A percentile compares a stretch with the other conserved stretches of the same genome.
Conservation (phyloP, 2,888 invertebrate species). For the Lycophotia porphyrea region DNA sequence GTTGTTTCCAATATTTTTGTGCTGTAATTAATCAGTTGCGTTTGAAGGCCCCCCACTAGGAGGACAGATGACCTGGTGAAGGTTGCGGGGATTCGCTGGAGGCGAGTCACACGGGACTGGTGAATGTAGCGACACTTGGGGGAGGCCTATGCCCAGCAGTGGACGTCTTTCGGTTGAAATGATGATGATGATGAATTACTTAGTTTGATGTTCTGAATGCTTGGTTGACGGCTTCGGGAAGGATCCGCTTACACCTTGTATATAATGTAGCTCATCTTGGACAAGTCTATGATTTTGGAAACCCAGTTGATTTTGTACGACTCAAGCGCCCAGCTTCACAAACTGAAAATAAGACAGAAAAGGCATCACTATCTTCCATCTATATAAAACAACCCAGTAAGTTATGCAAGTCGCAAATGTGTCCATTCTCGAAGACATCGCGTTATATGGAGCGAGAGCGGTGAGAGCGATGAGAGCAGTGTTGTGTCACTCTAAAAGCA, state of each 20-base stretch:
- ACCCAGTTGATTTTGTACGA: neutral
- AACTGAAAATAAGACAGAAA: neutral
- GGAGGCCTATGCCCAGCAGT: too few species aligned
- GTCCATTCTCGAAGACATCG: conserved; percentile 31
- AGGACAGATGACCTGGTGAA: too few species aligned
- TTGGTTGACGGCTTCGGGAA: neutral
- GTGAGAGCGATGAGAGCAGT: conserved; percentile 39
- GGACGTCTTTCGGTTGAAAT: too few species aligned
- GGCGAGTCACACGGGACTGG: too few species aligned
- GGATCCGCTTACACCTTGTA: neutral
- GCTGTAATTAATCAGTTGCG: too few species aligned
- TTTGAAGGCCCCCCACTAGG: too few species aligned
- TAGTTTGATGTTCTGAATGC: neutral
- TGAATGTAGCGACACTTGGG: too few species aligned
- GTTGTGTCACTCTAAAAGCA: conserved; percentile 56
- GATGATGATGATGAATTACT: too few species aligned
- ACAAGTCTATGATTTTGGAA: neutral
- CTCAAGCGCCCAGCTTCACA: neutral
- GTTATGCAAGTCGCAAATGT: conserved; percentile 19
- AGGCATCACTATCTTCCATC: neutral
- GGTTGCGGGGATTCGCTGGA: too few species aligned
- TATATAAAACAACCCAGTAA: neutral
- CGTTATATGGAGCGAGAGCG: conserved; percentile 32
- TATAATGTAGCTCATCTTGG: neutral
- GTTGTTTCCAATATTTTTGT: neutral